Evolutionary conservation across 2,113 vertebrate genomes (phyloP).

Genomic region (Orientallactaga bullata): DNA sequence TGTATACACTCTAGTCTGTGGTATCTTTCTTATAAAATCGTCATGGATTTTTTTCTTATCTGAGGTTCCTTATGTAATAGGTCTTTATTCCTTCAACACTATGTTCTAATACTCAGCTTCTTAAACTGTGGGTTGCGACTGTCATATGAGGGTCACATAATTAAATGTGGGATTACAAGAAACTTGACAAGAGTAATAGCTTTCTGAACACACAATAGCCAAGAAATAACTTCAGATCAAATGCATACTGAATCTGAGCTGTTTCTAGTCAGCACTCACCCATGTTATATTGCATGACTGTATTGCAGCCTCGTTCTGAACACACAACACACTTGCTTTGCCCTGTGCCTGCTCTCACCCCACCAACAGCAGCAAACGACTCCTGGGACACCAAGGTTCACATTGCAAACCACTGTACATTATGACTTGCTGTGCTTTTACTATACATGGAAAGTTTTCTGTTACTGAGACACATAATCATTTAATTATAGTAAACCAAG

Average conservation of each 20-base stretch:
- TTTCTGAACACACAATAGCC: neutral
- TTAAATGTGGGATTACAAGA: neutral
- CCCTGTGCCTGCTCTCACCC: no score
- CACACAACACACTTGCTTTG: no score
- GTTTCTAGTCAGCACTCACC: neutral
- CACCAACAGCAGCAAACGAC: no score
- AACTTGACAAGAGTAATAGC: neutral
- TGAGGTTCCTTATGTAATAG: neutral
- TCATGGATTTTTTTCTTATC: neutral
- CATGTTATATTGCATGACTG: neutral
- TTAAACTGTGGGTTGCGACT: neutral
- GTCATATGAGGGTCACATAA: neutral
- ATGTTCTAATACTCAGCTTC: neutral
- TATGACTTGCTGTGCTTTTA: neutral
- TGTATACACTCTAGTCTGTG: neutral
- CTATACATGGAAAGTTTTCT: neutral
- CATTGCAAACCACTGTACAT: neutral
- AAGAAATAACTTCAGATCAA: neutral
- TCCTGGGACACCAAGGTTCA: neutral
- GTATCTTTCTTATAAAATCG: neutral
- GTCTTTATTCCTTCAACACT: slow-evolving; percentile 40
- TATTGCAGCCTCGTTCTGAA: neutral
- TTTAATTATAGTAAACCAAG: neutral
- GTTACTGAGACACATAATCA: neutral
- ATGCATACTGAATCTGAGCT: neutral